phyloP scores from a whole-genome alignment of 2,797 vertebrate genomes.

The Sardinella longiceps region DNA sequence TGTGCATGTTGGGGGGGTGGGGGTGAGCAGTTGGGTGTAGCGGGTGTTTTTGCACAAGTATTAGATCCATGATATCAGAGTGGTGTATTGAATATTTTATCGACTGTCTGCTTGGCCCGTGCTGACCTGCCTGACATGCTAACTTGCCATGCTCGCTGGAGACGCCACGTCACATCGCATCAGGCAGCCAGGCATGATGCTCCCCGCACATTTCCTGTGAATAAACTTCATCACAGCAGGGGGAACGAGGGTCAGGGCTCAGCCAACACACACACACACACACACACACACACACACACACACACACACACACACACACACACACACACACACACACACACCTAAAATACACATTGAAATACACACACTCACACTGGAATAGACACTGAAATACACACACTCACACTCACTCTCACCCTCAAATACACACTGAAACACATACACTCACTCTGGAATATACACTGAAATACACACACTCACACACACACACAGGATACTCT shows the following conservation, averaged over 20 bases:
- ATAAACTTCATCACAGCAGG: slow-evolving; percentile 82
- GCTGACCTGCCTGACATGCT: slow-evolving; percentile 88
- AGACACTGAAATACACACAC: neutral
- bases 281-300: slow-evolving; percentile 33
- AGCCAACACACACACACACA: slow-evolving; percentile 46
- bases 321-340: neutral
- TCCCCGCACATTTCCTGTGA: slow-evolving; percentile 83
- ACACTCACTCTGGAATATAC: slow-evolving; percentile 33
- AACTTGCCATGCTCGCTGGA: slow-evolving; percentile 83
- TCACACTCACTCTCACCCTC: neutral
- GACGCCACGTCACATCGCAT: slow-evolving; percentile 81
- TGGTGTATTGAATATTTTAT: slow-evolving; percentile 92
- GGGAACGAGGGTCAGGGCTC: slow-evolving; percentile 60
- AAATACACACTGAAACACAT: neutral
- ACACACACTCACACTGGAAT: neutral
- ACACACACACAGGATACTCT: neutral
- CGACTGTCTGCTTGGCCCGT: slow-evolving; percentile 86
- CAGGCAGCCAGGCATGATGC: slow-evolving; percentile 82
- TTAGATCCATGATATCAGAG: slow-evolving; percentile 88
- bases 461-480: slow-evolving; percentile 36
- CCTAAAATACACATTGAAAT: neutral
- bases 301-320: slow-evolving; percentile 40
- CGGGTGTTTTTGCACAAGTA: slow-evolving; percentile 67
- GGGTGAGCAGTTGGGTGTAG: slow-evolving; percentile 27
- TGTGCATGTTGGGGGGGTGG: slow-evolving; percentile 39